Evolutionary conservation across 2,797 vertebrate species (phyloP), one percentile per base, ranked within the genome.

Genomic region (Pseudocheirus occidentalis): DNA sequence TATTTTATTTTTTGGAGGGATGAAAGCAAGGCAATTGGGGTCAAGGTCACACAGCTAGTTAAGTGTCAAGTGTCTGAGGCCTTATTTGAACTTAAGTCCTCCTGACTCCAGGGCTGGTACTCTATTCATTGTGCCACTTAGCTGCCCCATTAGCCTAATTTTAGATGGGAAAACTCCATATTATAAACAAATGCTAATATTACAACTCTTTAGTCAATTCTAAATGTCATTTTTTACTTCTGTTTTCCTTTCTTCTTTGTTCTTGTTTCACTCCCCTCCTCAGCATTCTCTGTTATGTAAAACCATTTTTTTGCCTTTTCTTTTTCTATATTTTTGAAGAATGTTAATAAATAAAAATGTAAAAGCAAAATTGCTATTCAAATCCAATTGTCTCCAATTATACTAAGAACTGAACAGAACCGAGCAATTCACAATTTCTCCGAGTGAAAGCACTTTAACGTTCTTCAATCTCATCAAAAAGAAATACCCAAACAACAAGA

Each of bases 301-400:
- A 98, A 96, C 34, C 93, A 93, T 97, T 91, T 97, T 93, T 55
- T 97, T 97, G 97, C 96, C 97, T 95, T 95, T 91, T 95, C 97
- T 97, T 81, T 27, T 93, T 96, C 66, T 97, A 92, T 98, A 97
- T 97, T 98, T 98, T 0, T n/a, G 0, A 97, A 98, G 97, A 98
- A 95, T 18, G 46, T 97, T 98, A 98, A 98, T 98, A 98, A 98
- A 98, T 97, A 98, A 98, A 98, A 98, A 98, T 98, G 97, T 97
- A 97, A 98, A 98, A 97, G 98, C 94, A 96, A 97, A 98, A 98
- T 98, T 98, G 97, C 97, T 98, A 98, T 98, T 98, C 98, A 98
- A 98, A 98, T 98, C 97, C 56, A 94, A 98, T 98, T 98, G 96
- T 98, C 98, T 98, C 96, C 97, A 98, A 97, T 98, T 98, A 98